Evolutionary conservation across 2,797 vertebrate species (phyloP), one percentile per base, ranked within the genome.

Genomic region (Microhierax caerulescens): DNA sequence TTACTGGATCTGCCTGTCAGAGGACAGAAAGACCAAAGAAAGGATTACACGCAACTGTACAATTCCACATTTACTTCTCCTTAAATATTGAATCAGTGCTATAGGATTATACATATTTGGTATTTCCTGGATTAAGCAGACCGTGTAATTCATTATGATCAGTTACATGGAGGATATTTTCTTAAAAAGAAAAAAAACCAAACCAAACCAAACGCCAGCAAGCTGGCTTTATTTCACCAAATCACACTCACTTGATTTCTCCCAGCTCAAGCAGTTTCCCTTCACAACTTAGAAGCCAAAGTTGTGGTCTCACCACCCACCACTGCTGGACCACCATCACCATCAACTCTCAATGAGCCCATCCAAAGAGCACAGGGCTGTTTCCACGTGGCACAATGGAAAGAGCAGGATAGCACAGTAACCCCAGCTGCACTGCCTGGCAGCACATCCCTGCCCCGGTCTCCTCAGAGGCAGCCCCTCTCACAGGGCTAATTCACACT

Each of bases 321-420:
- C 45, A 5, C 1, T 11, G 54, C 43, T 19, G 53, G 53, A 8
- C 51, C 50, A 24, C 76, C 76, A 5, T 1, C 2, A 21, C 73
- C 10, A 5, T 2, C 34, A 3, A 1, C 30, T 11, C 57, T 8
- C 70, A 2, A 1, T 1, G 5, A 8, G 10, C 36, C 60, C 82
- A 11, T 9, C 51, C 41, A 13, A 34, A 56, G 41, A 23, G 23
- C 5, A 7, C 4, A 10, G 27, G 25, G 47, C 57, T 37, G 25
- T 16, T 34, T 6, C 67, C 17, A 25, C 2, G 9, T 13, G 6
- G 63, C n/a, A 10, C n/a, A 1, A 5, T 50, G 60, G 76, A 39
- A 28, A 28, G 22, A 22, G 25, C 5, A 25, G 54, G 78, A 8
- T n/a, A 22, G 36, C n/a, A 19, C 41, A 12, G 23, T 10, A 16